A percentile compares a stretch with the other conserved stretches of the same genome.
Evolutionary conservation across 2,888 invertebrate genomes (phyloP).

Genomic region (Caenorhabditis doughertyi): DNA sequence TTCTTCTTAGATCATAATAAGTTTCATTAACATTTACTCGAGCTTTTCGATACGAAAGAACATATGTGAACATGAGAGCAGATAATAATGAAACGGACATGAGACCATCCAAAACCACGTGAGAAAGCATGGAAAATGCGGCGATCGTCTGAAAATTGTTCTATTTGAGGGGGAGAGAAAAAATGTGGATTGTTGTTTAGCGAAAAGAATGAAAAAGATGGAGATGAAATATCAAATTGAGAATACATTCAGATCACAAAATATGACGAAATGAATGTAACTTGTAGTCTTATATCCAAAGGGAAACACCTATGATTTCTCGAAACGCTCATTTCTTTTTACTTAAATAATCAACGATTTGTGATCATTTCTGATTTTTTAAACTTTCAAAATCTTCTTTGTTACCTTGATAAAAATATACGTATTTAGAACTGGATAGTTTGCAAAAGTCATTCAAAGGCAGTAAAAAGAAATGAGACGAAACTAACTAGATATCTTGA

Average conservation of each 20-base stretch:
- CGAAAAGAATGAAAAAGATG: background rate
- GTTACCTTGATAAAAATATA: background rate
- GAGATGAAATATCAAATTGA: background rate
- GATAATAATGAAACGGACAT: slow-evolving; percentile 51
- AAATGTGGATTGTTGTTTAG: slow-evolving; percentile 3
- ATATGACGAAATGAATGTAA: slow-evolving; percentile 5
- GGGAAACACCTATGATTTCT: background rate
- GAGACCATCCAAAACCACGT: slow-evolving; percentile 47
- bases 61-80: slow-evolving; percentile 50
- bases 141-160: slow-evolving; percentile 50
- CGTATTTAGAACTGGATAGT: too few relatives aligned
- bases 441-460: background rate
- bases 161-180: background rate
- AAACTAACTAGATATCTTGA: background rate
- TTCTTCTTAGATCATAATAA: slow-evolving; percentile 48
- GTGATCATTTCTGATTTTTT: slow-evolving; percentile 28
- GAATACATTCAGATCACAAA: slow-evolving; percentile 9
- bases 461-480: background rate
- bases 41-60: slow-evolving; percentile 53
- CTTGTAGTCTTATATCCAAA: slow-evolving; percentile 6
- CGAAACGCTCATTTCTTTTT: background rate
- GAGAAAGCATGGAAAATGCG: slow-evolving; percentile 37
- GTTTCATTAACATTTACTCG: slow-evolving; percentile 42
- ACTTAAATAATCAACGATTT: slow-evolving; percentile 9
- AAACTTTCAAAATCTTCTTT: slow-evolving; percentile 15